Conservation (phyloP, 2,797 vertebrate species). For the Lepus townsendii region DNA sequence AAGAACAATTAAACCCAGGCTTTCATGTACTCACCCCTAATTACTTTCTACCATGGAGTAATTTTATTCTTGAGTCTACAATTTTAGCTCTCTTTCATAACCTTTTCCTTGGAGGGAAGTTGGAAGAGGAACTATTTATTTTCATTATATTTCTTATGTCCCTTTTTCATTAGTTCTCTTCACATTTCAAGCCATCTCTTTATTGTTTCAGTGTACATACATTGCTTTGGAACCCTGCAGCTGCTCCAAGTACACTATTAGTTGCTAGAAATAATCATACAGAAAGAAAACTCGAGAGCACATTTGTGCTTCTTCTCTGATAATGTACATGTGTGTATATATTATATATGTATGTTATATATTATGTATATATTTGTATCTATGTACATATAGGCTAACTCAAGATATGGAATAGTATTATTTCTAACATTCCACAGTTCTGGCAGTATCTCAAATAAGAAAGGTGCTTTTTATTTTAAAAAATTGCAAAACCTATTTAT, state of each 20-base stretch:
- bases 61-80: constrained; percentile 74
- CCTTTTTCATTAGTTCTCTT: constrained; percentile 71
- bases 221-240: not conserved
- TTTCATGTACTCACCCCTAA: constrained; percentile 76
- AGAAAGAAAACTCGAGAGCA: not conserved
- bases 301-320: not conserved
- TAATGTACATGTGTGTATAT: not conserved
- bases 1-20: constrained; percentile 80
- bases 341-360: not conserved
- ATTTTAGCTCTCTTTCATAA: constrained; percentile 74
- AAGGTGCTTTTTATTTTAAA: constrained; percentile 46
- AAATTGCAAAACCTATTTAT: not conserved
- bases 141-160: constrained; percentile 76
- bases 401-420: constrained; percentile 11
- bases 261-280: not conserved
- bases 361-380: no score
- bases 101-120: constrained; percentile 68
- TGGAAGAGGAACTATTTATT: constrained; percentile 79
- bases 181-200: constrained; percentile 45
- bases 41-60: constrained; percentile 78
- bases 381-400: not conserved
- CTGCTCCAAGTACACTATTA: not conserved
- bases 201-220: constrained; percentile 21
- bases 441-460: constrained; percentile 32
- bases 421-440: constrained; percentile 12